These are phyloP conservation scores for Amazona vittata DNA, from an alignment of 2,113 vertebrate species.

Conservation along the genomic window DNA sequence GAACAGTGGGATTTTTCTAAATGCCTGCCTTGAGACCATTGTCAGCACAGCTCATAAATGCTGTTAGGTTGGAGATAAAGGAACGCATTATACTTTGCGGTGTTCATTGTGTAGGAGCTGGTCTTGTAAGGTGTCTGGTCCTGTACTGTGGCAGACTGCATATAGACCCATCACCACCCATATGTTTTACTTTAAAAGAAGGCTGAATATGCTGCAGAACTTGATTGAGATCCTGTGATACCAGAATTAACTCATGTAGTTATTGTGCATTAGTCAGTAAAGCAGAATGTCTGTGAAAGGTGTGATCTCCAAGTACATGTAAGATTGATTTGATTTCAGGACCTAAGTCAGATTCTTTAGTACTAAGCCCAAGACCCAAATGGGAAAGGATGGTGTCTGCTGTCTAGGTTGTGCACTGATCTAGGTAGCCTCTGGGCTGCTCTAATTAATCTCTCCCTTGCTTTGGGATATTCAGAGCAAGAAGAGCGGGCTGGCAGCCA, in stretches of 20 bases:
- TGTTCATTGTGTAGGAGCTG: background rate
- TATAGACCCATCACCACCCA: background rate
- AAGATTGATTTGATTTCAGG: slow-evolving; percentile 42
- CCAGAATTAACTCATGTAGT: background rate
- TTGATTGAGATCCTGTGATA: background rate
- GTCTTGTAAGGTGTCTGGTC: background rate
- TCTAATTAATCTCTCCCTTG: background rate
- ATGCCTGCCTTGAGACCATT: background rate
- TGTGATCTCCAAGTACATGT: background rate
- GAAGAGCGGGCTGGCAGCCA: background rate
- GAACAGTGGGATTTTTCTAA: background rate
- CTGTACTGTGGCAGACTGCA: background rate
- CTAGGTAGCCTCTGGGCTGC: background rate
- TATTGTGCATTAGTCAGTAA: background rate
- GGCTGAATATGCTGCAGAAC: background rate
- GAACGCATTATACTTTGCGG: background rate
- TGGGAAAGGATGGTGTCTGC: background rate
- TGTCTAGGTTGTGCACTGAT: background rate
- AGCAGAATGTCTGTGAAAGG: background rate
- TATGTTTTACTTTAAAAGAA: background rate
- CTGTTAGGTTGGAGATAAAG: background rate
- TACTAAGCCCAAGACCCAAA: background rate
- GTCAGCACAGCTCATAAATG: background rate
- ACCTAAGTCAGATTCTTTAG: background rate
- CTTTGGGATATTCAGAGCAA: background rate